Evolutionary conservation across 2,113 vertebrate species (phyloP).

Genomic region (Melospiza melodia): DNA sequence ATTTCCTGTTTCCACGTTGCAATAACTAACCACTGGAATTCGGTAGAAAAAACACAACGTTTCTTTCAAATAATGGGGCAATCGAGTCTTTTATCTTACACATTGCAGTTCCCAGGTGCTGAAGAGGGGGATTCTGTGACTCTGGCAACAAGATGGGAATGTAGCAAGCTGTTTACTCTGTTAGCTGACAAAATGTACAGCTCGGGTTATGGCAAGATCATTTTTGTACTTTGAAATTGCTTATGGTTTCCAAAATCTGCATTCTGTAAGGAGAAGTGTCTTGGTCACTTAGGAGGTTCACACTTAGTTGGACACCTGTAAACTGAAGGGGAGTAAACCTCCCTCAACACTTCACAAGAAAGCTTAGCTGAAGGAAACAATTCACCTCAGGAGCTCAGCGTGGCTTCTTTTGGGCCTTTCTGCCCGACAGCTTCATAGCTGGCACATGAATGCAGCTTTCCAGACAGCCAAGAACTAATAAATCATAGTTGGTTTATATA

Average conservation of each 20-base stretch:
- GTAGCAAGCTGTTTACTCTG: not conserved
- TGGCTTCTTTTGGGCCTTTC: not conserved
- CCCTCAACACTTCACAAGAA: not conserved
- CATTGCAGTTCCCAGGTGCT: not conserved
- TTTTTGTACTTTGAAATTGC: not conserved
- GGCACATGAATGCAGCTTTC: not conserved
- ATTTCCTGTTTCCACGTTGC: not conserved
- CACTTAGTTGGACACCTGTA: not conserved
- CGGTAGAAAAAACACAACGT: not conserved
- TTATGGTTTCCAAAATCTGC: not conserved
- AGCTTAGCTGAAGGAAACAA: not conserved
- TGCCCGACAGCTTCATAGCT: not conserved
- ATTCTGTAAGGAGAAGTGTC: not conserved
- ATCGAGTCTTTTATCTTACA: not conserved
- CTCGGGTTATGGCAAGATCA: not conserved
- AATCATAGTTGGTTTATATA: not conserved
- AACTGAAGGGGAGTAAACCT: not conserved
- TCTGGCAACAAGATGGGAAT: not conserved
- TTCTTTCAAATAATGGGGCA: not conserved
- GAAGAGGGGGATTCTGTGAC: not conserved
- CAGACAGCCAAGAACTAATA: not conserved
- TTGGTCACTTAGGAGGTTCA: not conserved
- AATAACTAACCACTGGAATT: not conserved
- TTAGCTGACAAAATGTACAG: not conserved
- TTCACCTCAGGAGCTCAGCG: accelerated